Evolutionary conservation across 2,797 vertebrate species (phyloP).

Genomic region (Thalassophryne amazonica): DNA sequence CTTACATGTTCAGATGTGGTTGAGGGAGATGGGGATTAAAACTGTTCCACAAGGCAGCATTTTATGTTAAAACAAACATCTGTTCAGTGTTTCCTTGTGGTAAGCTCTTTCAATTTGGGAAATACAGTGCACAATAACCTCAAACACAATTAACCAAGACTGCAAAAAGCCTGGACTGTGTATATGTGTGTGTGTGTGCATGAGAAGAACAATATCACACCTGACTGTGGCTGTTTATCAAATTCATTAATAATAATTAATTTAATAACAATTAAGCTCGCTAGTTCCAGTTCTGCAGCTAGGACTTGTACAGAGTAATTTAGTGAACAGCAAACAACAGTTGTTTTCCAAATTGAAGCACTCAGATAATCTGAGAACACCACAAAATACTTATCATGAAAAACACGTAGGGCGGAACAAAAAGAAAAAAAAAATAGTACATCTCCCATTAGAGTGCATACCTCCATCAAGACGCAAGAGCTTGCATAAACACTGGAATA

Average conservation of each 20-base stretch:
- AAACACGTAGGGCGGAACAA: too few relatives aligned
- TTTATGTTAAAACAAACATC: conserved; percentile 63
- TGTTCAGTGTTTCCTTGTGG: conserved; percentile 47
- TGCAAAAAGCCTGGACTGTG: conserved; percentile 4
- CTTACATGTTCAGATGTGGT: conserved; percentile 34
- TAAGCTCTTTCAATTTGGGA: conserved; percentile 40
- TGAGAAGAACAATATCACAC: background rate
- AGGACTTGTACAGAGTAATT: too few relatives aligned
- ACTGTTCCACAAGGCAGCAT: conserved; percentile 28
- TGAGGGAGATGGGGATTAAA: conserved; percentile 39
- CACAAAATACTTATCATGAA: too few relatives aligned
- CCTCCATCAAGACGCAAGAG: too few relatives aligned
- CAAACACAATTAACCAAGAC: conserved; percentile 18
- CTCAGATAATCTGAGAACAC: too few relatives aligned
- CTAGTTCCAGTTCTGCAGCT: background rate
- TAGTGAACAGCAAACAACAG: too few relatives aligned
- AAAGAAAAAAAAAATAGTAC: too few relatives aligned
- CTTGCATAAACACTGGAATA: too few relatives aligned
- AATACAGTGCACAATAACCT: conserved; percentile 34
- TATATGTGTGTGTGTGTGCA: background rate
- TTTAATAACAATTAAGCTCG: too few relatives aligned
- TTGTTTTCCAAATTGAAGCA: too few relatives aligned
- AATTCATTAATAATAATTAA: too few relatives aligned
- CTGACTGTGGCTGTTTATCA: background rate
- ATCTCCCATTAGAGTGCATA: too few relatives aligned